Base-by-base conservation (phyloP, 1,140 invertebrate genomes). In the Antheraea pernyi region DNA sequence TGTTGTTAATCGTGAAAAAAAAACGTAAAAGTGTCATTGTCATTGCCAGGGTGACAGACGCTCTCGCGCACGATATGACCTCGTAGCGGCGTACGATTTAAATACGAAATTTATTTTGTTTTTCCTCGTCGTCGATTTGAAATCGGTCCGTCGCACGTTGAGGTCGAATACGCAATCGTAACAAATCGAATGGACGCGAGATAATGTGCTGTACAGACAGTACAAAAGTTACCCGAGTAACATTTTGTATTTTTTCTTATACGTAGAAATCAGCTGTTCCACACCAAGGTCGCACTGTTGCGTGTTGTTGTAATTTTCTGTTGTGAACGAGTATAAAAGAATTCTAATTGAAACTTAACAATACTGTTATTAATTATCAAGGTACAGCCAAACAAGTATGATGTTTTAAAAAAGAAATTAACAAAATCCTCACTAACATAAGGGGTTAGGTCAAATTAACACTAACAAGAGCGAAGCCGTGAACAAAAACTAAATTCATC, bases 221-320 rank as follows among this genome's bases (percentile, higher is more conserved):
- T 18, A 66, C 65, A 13, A 66, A 22, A 66, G 37, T 66, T 13
- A 36, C 13, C 19, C 13, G 30, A 46, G 63, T 65, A 53, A 66
- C 65, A 53, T 11, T 53, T 13, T n/a, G 7, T 11, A 10, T 42
- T 42, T 42, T 65, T 58, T 66, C 19, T 66, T 22, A 67, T 36
- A 67, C 73, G 71, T 73, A 77, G 74, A 78, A 81, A 81, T 78
- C 79, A 79, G 75, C 73, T 77, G 77, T 75, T 75, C 46, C 30
- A 19, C 11, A 61, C 6, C 74, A 78, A 81, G 79, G 79, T 81
- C 72, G 62, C 22, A 10, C 4, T 19, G 62, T 78, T 80, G 72
- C 73, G 74, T 78, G 70, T 37, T 70, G 58, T 68, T 68, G 36
- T 67, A 58, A 70, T 73, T 68, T 70, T 67, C 39, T 72, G 9